Conservation (phyloP, 2,797 vertebrate species). For the Enteromius radiatus region DNA sequence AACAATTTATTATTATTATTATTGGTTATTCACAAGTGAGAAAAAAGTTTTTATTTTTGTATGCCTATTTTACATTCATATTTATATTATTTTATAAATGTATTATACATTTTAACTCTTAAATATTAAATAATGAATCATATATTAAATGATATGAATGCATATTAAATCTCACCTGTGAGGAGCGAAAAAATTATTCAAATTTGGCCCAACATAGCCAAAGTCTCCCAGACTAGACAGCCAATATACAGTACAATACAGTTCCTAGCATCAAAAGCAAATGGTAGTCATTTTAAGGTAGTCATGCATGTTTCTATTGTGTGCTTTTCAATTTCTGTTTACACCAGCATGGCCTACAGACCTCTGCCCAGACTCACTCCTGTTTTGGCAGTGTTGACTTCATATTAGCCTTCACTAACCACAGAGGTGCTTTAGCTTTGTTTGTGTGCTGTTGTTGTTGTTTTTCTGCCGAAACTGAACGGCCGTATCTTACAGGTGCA, state of each 20-base stretch:
- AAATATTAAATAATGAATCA: not conserved
- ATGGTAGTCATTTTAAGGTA: constrained; percentile 48
- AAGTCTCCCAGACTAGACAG: constrained; percentile 33
- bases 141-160: not conserved
- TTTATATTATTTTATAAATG: not conserved
- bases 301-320: constrained; percentile 49
- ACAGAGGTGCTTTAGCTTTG: constrained; percentile 34
- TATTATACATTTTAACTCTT: not conserved
- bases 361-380: constrained; percentile 35
- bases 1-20: not conserved
- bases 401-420: constrained; percentile 48
- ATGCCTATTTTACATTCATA: not conserved
- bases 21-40: not conserved
- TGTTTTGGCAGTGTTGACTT: constrained; percentile 41
- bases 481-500: constrained; percentile 48
- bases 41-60: not conserved
- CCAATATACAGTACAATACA: constrained; percentile 19
- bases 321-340: constrained; percentile 48
- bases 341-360: constrained; percentile 18
- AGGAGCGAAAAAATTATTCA: not conserved
- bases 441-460: not conserved
- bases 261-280: constrained; percentile 42
- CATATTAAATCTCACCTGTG: not conserved
- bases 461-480: not conserved
- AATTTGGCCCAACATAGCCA: not conserved